Percentiles rank a stretch among this genome's conserved stretches.
phyloP scores from a whole-genome alignment of 2,113 vertebrate species.

The Tachuris rubrigastra region DNA sequence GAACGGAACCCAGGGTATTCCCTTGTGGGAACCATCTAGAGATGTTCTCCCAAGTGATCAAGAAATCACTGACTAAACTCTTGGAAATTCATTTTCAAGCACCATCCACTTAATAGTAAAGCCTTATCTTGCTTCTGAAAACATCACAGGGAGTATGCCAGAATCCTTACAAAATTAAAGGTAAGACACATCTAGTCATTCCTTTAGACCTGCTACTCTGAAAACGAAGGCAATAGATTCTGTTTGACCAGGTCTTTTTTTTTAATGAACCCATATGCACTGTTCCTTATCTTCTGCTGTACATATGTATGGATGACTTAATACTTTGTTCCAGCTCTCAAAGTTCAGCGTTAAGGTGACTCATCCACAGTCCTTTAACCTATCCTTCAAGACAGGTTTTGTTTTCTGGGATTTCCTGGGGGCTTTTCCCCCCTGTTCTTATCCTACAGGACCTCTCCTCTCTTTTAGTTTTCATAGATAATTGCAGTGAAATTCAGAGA shows the following conservation, averaged over 20 bases:
- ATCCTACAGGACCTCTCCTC: background rate
- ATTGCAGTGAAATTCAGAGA: background rate
- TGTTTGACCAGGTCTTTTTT: background rate
- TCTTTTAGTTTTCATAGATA: background rate
- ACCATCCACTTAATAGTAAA: background rate
- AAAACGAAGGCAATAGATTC: background rate
- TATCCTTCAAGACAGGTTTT: background rate
- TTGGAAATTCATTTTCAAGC: background rate
- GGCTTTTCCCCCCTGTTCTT: background rate
- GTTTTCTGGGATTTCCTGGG: background rate
- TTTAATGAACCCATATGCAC: background rate
- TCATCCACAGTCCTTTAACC: background rate
- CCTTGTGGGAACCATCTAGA: background rate
- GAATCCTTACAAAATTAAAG: background rate
- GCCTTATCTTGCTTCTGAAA: constrained; percentile 12
- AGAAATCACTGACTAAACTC: background rate
- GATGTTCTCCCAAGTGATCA: background rate
- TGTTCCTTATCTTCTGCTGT: background rate
- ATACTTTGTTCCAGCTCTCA: background rate
- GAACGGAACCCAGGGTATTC: background rate
- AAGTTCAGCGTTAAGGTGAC: background rate
- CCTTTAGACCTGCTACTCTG: background rate
- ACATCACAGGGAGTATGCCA: background rate
- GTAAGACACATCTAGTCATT: background rate
- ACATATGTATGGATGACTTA: background rate